A percentile compares a stretch with the other conserved stretches of the same genome.
Conservation (phyloP, 2,113 vertebrate genomes). For the Falcunculus frontatus region DNA sequence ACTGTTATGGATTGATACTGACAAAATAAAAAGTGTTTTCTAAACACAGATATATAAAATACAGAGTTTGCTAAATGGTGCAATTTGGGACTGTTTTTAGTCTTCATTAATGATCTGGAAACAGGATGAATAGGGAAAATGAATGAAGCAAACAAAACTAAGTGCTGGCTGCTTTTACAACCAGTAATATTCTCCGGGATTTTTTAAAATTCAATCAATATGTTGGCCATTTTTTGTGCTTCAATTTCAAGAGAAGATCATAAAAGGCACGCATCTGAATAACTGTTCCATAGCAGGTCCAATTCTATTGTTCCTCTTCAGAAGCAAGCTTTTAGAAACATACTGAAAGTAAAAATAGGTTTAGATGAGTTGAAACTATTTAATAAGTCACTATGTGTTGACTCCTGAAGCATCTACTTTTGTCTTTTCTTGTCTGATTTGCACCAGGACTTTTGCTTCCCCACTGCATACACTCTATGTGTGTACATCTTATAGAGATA, state of each 20-base stretch:
- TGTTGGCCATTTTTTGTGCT: background rate
- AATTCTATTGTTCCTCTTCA: background rate
- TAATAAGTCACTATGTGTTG: background rate
- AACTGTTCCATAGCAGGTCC: background rate
- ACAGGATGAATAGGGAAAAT: constrained; percentile 13
- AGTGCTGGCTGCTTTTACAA: background rate
- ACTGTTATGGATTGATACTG: background rate
- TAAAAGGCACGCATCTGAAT: background rate
- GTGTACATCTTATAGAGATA: background rate
- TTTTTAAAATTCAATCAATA: background rate
- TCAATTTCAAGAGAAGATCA: background rate
- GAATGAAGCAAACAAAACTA: background rate
- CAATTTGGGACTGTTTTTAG: background rate
- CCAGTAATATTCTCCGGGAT: background rate
- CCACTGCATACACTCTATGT: fast-evolving
- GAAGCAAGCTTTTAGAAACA: background rate
- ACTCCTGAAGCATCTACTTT: background rate
- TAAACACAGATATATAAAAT: constrained; percentile 1
- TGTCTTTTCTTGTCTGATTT: background rate
- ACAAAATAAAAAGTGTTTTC: constrained; percentile 21
- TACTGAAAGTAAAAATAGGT: background rate
- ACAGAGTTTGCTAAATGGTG: background rate
- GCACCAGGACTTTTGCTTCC: background rate
- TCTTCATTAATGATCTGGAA: constrained; percentile 39
- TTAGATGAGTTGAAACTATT: background rate